Conservation (phyloP, 1,140 invertebrate genomes). For the Goniozus legneri region DNA sequence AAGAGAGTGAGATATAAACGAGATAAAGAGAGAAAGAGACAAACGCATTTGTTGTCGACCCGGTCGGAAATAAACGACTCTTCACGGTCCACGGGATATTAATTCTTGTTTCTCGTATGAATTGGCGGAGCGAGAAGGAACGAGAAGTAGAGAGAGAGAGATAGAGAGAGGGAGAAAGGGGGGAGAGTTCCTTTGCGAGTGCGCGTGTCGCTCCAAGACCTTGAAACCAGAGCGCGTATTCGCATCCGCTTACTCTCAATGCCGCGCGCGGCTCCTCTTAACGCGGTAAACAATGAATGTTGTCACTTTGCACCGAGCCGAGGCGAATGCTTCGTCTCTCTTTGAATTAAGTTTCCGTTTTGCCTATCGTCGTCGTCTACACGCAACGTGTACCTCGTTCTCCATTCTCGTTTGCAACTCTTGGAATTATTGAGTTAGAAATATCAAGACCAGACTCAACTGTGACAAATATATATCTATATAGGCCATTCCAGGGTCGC, state of each 20-base stretch:
- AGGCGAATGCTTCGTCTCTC: conserved; percentile 14
- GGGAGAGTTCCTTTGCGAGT: conserved; percentile 11
- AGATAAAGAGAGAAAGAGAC: conserved; percentile 16
- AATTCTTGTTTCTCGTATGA: conserved; percentile 23
- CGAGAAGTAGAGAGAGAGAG: conserved; percentile 10
- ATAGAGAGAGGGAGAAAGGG: conserved; percentile 11
- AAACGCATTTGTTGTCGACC: conserved; percentile 30
- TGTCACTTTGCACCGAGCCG: conserved; percentile 22
- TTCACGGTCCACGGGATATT: conserved; percentile 13
- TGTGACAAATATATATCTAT: too few species aligned
- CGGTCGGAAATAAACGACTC: background rate
- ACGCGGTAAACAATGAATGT: conserved; percentile 26
- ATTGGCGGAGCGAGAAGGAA: too few species aligned
- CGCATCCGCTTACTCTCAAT: background rate
- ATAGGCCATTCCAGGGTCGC: too few species aligned
- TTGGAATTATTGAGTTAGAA: too few species aligned
- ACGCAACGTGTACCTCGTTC: too few species aligned
- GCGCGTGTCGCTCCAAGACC: too few species aligned
- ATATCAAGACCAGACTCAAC: too few species aligned
- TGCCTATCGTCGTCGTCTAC: too few species aligned
- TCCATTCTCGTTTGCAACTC: too few species aligned
- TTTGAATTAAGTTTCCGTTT: conserved; percentile 21
- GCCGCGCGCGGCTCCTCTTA: conserved; percentile 10
- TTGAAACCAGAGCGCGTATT: too few species aligned
- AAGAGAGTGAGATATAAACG: too few species aligned